Percentiles rank a stretch among this genome's conserved stretches.
Evolutionary conservation across 1,140 invertebrate genomes (phyloP).

Genomic region (Diploscapter pachys): DNA sequence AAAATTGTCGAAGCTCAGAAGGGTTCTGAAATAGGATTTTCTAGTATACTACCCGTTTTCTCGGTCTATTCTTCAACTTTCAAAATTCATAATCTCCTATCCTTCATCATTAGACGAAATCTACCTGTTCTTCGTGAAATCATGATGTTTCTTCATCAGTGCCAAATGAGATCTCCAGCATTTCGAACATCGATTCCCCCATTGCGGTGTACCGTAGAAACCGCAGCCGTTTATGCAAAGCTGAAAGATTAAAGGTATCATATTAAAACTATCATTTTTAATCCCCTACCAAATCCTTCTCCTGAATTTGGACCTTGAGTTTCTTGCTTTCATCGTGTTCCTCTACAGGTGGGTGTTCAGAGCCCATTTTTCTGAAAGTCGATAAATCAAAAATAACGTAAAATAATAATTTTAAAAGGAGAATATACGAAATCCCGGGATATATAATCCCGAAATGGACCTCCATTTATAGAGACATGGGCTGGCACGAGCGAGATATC

Average conservation of each 20-base stretch:
- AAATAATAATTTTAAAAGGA: neutral
- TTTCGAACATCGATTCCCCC: slow-evolving; percentile 93
- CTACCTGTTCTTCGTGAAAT: slow-evolving; percentile 41
- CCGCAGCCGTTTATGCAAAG: slow-evolving; percentile 92
- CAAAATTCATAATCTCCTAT: too few species aligned
- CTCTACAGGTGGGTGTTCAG: neutral
- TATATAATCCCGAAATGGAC: neutral
- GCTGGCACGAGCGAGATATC: neutral
- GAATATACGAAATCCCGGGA: neutral
- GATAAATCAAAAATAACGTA: neutral
- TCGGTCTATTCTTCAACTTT: too few species aligned
- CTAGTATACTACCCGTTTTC: neutral
- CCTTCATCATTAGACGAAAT: neutral
- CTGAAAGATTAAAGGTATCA: slow-evolving; percentile 60
- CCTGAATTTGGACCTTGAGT: slow-evolving; percentile 30
- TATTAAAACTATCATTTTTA: neutral
- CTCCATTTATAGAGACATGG: neutral
- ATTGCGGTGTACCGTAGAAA: slow-evolving; percentile 92
- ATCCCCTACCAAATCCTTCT: slow-evolving; percentile 30
- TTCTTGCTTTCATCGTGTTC: slow-evolving; percentile 19
- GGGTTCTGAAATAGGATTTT: slow-evolving; percentile 36
- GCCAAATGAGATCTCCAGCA: slow-evolving; percentile 67
- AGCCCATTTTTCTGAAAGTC: neutral
- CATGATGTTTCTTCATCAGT: slow-evolving; percentile 41
- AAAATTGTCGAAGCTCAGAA: slow-evolving; percentile 72